phyloP scores from a whole-genome alignment of 2,113 vertebrate genomes.

The Corythoichthys haematopterus region DNA sequence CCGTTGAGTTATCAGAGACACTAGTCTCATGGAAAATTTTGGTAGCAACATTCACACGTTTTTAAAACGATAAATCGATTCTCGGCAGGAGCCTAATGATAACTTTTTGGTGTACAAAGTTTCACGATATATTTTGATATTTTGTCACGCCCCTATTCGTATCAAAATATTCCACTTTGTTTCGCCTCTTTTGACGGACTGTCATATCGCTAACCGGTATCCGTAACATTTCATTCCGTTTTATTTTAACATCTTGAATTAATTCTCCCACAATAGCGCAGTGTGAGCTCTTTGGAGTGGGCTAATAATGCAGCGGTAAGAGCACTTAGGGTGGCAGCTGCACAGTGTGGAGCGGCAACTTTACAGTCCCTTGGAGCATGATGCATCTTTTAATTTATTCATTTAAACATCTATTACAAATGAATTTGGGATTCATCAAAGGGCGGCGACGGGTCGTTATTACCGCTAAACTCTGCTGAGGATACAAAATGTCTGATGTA shows the following conservation, averaged over 20 bases:
- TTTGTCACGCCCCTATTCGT: conserved; percentile 7
- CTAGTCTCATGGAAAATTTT: no score
- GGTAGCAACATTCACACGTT: no score
- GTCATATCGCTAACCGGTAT: conserved; percentile 17
- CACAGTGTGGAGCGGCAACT: conserved; percentile 5
- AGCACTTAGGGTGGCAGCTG: conserved; percentile 13
- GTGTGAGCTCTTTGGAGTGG: conserved; percentile 18
- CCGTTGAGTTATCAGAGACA: no score
- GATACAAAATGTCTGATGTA: not conserved
- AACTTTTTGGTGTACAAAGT: no score
- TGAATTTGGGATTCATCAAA: conserved; percentile 1
- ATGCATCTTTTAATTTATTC: not conserved
- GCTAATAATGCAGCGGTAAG: conserved; percentile 17
- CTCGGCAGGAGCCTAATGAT: no score
- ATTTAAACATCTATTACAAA: not conserved
- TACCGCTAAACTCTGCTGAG: not conserved
- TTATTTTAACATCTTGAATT: conserved; percentile 39
- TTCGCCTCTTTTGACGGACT: conserved; percentile 15
- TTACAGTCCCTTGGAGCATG: not conserved
- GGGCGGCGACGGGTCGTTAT: conserved; percentile 1
- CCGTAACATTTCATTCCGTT: conserved; percentile 14
- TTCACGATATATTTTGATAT: no score
- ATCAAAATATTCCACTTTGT: conserved; percentile 27
- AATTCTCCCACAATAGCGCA: conserved; percentile 26
- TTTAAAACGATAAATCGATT: no score